Evolutionary conservation across 2,113 vertebrate species (phyloP).

Genomic region (Oreochromis aureus): DNA sequence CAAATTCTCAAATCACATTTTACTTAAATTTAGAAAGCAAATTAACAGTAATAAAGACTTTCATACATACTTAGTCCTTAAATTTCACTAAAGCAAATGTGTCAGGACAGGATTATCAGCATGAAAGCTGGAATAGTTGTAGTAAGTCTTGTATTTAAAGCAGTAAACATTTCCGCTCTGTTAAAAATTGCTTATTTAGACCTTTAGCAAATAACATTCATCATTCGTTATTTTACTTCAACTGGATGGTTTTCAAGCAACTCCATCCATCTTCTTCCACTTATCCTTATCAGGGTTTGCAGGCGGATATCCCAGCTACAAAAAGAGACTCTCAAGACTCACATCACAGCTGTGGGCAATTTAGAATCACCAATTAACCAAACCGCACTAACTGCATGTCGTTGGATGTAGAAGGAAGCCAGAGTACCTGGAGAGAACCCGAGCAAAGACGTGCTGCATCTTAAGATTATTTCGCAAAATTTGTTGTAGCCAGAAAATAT

Average conservation of each 20-base stretch:
- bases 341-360: neutral
- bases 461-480: neutral
- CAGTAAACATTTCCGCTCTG: neutral
- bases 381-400: neutral
- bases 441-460: neutral
- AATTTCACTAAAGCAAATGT: neutral
- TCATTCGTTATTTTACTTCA: neutral
- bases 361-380: neutral
- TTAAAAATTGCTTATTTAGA: neutral
- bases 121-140: neutral
- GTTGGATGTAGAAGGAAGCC: neutral
- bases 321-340: neutral
- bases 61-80: neutral
- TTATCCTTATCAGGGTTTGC: neutral
- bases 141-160: neutral
- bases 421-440: fast-evolving
- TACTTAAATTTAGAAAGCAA: neutral
- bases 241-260: neutral
- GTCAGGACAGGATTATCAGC: neutral
- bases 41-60: neutral
- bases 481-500: neutral
- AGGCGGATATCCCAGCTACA: neutral
- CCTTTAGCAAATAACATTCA: neutral
- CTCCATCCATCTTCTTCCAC: neutral
- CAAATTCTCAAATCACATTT: neutral